These are phyloP conservation scores for Indicator maculatus DNA, from an alignment of 2,113 vertebrate genomes.

Conservation along the genomic window DNA sequence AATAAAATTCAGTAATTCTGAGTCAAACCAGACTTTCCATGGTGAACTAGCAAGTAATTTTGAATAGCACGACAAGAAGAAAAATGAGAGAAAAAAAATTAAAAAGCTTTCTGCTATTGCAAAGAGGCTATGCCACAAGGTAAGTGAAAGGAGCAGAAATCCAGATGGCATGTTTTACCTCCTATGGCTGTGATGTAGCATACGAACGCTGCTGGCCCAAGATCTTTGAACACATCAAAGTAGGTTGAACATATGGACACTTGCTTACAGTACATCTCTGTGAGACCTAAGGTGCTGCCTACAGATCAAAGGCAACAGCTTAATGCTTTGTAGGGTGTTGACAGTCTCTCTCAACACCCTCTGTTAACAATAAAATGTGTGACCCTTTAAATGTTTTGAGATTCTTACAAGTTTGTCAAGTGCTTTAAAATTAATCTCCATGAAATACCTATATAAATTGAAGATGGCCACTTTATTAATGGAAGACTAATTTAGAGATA, in stretches of 20 bases:
- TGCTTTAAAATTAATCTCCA: not conserved
- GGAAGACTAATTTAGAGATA: not conserved
- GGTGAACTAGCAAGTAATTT: not conserved
- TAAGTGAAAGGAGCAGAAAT: not conserved
- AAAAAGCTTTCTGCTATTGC: not conserved
- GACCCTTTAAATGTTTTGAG: not conserved
- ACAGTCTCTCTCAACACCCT: conserved; percentile 51
- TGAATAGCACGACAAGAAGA: not conserved
- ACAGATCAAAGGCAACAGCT: conserved; percentile 57
- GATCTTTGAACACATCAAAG: conserved; percentile 35
- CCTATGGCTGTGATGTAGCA: conserved; percentile 16
- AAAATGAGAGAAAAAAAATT: no score
- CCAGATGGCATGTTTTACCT: conserved; percentile 43
- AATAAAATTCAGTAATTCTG: not conserved
- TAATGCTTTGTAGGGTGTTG: conserved; percentile 26
- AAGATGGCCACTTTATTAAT: not conserved
- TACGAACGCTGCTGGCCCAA: conserved; percentile 50
- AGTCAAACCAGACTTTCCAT: not conserved
- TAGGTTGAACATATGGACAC: conserved; percentile 61
- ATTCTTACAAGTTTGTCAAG: conserved; percentile 23
- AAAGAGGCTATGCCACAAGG: not conserved
- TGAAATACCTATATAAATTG: not conserved
- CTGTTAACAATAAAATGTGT: conserved; percentile 61
- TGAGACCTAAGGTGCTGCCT: conserved; percentile 53
- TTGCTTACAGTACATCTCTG: not conserved